Evolutionary conservation across 2,113 vertebrate genomes (phyloP).

Genomic region (Dicentrarchus labrax): DNA sequence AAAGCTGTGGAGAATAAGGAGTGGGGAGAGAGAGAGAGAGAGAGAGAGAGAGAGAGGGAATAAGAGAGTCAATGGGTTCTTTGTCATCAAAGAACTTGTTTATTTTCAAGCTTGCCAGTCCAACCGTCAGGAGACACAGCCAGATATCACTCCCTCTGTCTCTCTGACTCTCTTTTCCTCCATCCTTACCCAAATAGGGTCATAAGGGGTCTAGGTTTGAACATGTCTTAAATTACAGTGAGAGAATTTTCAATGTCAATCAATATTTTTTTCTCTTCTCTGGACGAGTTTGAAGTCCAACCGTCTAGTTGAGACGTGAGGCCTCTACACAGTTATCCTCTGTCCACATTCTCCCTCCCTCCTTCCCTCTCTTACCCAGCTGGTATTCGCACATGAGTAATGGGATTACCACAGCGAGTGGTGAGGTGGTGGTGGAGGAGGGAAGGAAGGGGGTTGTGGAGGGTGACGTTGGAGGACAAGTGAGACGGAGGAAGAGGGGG

Average conservation of each 20-base stretch:
- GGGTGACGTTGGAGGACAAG: conserved; percentile 69
- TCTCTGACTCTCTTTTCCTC: conserved; percentile 36
- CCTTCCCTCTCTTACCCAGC: conserved; percentile 74
- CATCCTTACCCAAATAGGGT: conserved; percentile 16
- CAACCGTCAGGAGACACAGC: conserved; percentile 83
- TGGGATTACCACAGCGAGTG: conserved; percentile 86
- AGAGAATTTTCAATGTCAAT: conserved; percentile 44
- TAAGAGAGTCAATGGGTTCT: conserved; percentile 88
- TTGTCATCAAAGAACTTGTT: conserved; percentile 88
- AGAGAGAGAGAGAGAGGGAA: conserved; percentile 79
- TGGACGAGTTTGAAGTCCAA: conserved; percentile 36
- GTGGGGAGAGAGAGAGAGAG: conserved; percentile 82
- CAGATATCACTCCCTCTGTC: conserved; percentile 71
- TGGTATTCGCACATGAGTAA: conserved; percentile 88
- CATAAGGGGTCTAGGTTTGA: conserved; percentile 7
- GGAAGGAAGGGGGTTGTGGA: conserved; percentile 34
- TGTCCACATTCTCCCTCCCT: conserved; percentile 67
- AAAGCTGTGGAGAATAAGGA: conserved; percentile 76
- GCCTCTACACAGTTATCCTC: conserved; percentile 71
- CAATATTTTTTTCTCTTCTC: conserved; percentile 26
- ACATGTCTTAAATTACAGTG: conserved; percentile 51
- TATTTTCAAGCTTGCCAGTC: conserved; percentile 87
- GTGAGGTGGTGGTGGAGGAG: conserved; percentile 66
- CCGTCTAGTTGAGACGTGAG: conserved; percentile 43
- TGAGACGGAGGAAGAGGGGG: conserved; percentile 65